Evolutionary conservation across 2,888 invertebrate species (phyloP), one percentile per base, ranked within the genome.

Genomic region (Mystacides longicornis): DNA sequence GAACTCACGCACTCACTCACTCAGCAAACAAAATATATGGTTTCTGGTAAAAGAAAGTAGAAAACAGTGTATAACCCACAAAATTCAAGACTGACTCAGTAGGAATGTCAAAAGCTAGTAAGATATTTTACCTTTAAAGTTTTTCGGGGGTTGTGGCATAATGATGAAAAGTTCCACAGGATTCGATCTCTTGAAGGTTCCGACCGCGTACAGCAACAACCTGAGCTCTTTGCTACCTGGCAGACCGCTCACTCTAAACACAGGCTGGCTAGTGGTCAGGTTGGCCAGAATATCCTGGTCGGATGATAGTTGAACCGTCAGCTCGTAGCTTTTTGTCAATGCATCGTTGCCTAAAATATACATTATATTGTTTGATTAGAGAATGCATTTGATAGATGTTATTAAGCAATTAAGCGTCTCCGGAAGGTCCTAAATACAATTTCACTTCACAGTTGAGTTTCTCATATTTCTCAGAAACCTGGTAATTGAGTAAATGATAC

Each of bases 141-240:
- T 49, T 22, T 52, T 60, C 7, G 60, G 48, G 2, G 60, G 42
- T 21, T 58, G 56, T 7, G 60, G 58, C 58, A 60, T 58, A 23
- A 58, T 60, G 43, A 60, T 57, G 46, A 59, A 58, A 21, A 60
- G 48, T 46, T 60, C 58, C 16, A 55, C 49, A 1, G 60, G 57
- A 14, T 51, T 52, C 3, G 58, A 58, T 9, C 55, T 23, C 18
- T 56, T 54, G 3, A 50, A 37, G 42, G 49, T 49, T 27, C 55
- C 54, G 7, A 58, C 56, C 1, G 57, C 49, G 31, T 51, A 57
- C 11, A 60, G 46, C 16, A 57, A 22, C 20, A 58, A 45, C 7
- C 55, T 37, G n/a, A 60, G 53, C 23, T 60, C 60, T 43, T 53
- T 58, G 7, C 58, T 55, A 2, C 52, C 57, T 1, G 60, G 56